A percentile compares a stretch with the other conserved stretches of the same genome.
phyloP scores from a whole-genome alignment of 1,140 invertebrate species.

The Pectinophora gossypiella region DNA sequence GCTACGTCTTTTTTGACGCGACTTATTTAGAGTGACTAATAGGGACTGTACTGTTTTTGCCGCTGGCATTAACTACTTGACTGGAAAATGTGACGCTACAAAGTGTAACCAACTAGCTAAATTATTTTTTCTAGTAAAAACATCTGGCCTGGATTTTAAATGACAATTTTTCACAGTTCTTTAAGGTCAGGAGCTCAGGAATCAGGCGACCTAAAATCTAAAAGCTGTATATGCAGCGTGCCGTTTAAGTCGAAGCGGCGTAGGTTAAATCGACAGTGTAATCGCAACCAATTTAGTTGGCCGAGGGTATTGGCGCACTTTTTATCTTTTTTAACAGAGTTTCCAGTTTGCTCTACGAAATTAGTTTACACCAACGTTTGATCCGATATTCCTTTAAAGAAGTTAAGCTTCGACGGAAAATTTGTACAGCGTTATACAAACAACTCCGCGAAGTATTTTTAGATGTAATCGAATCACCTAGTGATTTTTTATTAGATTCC shows the following conservation, averaged over 20 bases:
- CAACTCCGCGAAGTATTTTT: slow-evolving; percentile 36
- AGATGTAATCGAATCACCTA: slow-evolving; percentile 30
- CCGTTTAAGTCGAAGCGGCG: slow-evolving; percentile 3
- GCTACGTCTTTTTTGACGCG: too few species aligned
- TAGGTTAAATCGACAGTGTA: slow-evolving; percentile 55
- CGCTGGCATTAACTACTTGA: too few species aligned
- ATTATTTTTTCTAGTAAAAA: too few species aligned
- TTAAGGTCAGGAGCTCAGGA: too few species aligned
- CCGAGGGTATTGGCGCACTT: slow-evolving; percentile 48
- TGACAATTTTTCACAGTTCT: too few species aligned
- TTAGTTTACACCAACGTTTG: slow-evolving; percentile 70
- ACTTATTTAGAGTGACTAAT: too few species aligned
- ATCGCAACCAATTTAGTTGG: slow-evolving; percentile 64
- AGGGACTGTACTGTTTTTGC: too few species aligned
- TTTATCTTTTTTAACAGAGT: slow-evolving; percentile 47
- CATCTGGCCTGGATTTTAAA: too few species aligned
- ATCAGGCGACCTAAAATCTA: background rate
- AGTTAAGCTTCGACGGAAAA: slow-evolving; percentile 55
- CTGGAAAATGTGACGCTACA: too few species aligned
- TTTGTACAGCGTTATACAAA: slow-evolving; percentile 52
- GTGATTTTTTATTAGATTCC: slow-evolving; percentile 1
- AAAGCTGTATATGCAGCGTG: too few species aligned
- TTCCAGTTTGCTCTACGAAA: slow-evolving; percentile 64
- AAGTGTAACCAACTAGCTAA: too few species aligned
- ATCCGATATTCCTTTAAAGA: slow-evolving; percentile 70